Evolutionary conservation across 2,888 invertebrate species (phyloP), one percentile per base, ranked within the genome.

Genomic region (Dermolepida albohirtum): DNA sequence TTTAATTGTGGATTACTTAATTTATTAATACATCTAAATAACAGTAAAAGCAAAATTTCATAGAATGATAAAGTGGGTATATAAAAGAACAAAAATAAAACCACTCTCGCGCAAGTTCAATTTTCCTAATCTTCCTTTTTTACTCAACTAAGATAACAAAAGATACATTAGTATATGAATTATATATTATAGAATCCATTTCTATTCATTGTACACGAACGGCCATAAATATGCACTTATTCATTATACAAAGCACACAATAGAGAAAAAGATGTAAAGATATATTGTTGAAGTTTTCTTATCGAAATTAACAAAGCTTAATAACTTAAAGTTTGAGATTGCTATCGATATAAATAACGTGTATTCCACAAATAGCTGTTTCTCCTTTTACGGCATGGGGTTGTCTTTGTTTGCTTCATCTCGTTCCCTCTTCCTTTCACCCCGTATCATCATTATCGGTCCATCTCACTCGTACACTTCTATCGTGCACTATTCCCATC

Each of bases 291-390:
- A 69, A 71, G 71, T 73, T 73, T 65, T 72, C 71, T 73, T 73
- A 72, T 73, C 70, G 68, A 72, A 73, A 73, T 73, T 73, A 73
- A 73, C 69, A 70, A 68, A 71, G 73, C 71, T 71, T 71, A 73
- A 70, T 69, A 69, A 69, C 65, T 65, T 64, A 68, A 54, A 64
- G 64, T 69, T 68, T 54, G 52, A 59, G 62, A 65, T 69, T 43
- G 34, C 64, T 64, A 68, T 65, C 66, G 49, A 52, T 34, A 62
- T 66, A 71, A 73, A 71, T 70, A 73, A 71, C 69, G 70, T 68
- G 71, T 68, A 73, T 73, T 71, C 73, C 66, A 68, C 66, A 69
- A 70, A 70, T 70, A 59, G 69, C 59, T 57, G 69, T 66, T 62
- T 68, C 65, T 52, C 69, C 65, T 59, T 69, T 66, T 69, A 69